Conservation (phyloP, 2,113 vertebrate genomes). For the Epinephelus cyanopodus region DNA sequence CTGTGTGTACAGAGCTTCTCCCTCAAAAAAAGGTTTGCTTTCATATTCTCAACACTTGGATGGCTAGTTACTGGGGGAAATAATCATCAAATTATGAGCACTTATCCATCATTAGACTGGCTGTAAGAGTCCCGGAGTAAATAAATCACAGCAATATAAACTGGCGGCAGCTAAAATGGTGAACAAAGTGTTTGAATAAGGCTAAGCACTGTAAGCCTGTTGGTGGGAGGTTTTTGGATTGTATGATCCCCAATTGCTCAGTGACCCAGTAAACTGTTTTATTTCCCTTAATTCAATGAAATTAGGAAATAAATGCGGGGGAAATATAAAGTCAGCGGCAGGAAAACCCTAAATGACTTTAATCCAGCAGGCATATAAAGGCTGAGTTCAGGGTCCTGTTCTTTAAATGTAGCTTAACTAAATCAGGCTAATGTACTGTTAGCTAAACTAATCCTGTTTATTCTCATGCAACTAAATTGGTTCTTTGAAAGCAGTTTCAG, state of each 20-base stretch:
- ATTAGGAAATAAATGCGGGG: background rate
- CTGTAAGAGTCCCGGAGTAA: conserved; percentile 7
- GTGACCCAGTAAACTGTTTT: background rate
- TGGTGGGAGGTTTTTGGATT: conserved; percentile 3
- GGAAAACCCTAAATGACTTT: background rate
- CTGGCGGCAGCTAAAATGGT: background rate
- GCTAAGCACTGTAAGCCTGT: background rate
- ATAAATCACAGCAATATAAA: conserved; percentile 28
- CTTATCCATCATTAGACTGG: conserved; percentile 42
- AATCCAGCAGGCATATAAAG: background rate
- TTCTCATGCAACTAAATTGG: no score
- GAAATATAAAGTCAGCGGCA: conserved; percentile 10
- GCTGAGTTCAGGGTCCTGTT: background rate
- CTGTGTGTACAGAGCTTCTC: conserved; percentile 7
- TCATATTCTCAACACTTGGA: conserved; percentile 11
- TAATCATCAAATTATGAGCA: conserved; percentile 38
- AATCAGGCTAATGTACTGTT: no score
- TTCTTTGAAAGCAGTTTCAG: no score
- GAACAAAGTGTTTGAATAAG: conserved; percentile 30
- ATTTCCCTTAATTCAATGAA: conserved; percentile 5
- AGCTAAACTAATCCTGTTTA: no score
- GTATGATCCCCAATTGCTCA: conserved; percentile 2
- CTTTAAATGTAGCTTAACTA: no score
- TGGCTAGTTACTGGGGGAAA: conserved; percentile 13
- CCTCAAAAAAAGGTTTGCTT: background rate